Evolutionary conservation across 1,140 invertebrate genomes (phyloP).

Genomic region (Heliconius melpomene): DNA sequence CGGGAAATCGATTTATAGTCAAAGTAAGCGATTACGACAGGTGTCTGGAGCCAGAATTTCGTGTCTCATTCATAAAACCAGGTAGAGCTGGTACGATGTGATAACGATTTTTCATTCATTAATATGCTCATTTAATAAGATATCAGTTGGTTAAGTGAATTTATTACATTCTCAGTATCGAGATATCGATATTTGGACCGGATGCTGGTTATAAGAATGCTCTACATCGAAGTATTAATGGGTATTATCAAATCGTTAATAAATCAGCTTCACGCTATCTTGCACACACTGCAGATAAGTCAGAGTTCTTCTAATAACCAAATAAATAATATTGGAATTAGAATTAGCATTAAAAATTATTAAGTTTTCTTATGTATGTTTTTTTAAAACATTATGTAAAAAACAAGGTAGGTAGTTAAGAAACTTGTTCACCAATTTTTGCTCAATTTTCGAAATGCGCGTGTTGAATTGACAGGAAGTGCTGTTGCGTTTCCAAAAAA

Average conservation of each 20-base stretch:
- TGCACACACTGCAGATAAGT: too few species aligned
- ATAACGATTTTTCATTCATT: conserved; percentile 33
- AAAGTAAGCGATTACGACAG: conserved; percentile 36
- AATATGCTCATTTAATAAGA: conserved; percentile 8
- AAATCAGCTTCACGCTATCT: not conserved
- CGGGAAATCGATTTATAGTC: conserved; percentile 40
- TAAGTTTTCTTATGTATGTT: too few species aligned
- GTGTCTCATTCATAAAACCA: conserved; percentile 39
- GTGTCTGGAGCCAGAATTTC: conserved; percentile 35
- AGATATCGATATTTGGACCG: not conserved
- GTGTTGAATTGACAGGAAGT: too few species aligned
- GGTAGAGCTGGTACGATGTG: conserved; percentile 28
- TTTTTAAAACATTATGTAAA: too few species aligned
- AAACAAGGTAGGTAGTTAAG: too few species aligned
- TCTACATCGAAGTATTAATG: not conserved
- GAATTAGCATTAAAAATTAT: too few species aligned
- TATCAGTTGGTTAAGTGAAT: not conserved
- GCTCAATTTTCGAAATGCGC: too few species aligned
- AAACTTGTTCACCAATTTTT: too few species aligned
- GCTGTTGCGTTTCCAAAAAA: too few species aligned
- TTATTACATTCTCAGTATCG: not conserved
- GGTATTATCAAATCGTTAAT: not conserved
- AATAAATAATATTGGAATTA: too few species aligned
- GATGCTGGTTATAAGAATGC: not conserved
- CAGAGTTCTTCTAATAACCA: too few species aligned